Conservation (phyloP, 2,113 vertebrate genomes). For the Dryoscopus gambensis region DNA sequence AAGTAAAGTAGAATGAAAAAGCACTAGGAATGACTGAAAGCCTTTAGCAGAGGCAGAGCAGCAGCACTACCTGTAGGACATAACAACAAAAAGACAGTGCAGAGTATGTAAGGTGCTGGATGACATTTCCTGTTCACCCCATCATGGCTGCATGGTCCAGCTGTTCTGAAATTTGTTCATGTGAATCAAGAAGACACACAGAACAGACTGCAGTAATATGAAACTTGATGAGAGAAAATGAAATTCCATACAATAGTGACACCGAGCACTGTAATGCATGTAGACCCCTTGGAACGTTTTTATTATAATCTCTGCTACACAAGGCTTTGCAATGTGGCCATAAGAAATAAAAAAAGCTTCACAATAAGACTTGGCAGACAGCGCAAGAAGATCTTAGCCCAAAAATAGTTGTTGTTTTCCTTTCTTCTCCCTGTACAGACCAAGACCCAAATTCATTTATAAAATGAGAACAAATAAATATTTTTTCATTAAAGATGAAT, state of each 20-base stretch:
- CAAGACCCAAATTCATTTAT: conserved; percentile 8
- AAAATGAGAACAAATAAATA: conserved; percentile 2
- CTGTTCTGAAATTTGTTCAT: neutral
- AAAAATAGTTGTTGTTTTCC: neutral
- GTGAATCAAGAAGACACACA: neutral
- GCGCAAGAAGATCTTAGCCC: neutral
- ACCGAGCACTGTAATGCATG: neutral
- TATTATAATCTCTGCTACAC: neutral
- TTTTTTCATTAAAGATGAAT: conserved; percentile 13
- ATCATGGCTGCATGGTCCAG: neutral
- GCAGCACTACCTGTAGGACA: neutral
- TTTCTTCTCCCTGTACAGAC: neutral
- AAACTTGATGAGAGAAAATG: neutral
- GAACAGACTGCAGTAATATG: neutral
- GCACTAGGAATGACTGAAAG: neutral
- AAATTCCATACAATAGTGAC: neutral
- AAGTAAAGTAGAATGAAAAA: neutral
- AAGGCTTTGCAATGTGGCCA: neutral
- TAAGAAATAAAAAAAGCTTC: neutral
- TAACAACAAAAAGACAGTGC: neutral
- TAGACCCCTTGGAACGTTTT: neutral
- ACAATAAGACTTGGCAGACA: neutral
- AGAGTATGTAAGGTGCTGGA: neutral
- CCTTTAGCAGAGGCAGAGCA: neutral
- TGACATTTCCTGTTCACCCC: neutral